Percentiles rank a stretch among this genome's conserved stretches.
These are phyloP conservation scores for Melinopterus prodromus DNA, from an alignment of 2,888 invertebrate genomes.

Conservation along the genomic window DNA sequence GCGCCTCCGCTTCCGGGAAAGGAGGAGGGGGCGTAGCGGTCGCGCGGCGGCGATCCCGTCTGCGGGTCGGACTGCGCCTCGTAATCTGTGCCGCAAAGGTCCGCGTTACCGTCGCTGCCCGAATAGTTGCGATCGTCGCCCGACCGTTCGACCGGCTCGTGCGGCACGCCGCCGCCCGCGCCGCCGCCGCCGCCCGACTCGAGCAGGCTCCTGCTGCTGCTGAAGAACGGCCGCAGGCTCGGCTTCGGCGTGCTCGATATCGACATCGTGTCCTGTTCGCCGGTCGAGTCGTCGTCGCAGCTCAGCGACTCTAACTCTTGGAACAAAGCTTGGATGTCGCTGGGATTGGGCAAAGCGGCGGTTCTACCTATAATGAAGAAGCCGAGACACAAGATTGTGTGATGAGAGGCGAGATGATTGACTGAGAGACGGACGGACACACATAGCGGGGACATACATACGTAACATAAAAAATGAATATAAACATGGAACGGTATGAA, in stretches of 20 bases:
- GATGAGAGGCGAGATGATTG: background rate
- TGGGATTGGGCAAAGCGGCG: conserved; percentile 73
- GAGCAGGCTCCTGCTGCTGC: conserved; percentile 82
- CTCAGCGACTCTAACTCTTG: conserved; percentile 96
- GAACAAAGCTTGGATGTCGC: conserved; percentile 89
- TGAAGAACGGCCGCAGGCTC: conserved; percentile 93
- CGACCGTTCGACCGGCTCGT: conserved; percentile 47
- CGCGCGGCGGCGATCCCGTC: conserved; percentile 65
- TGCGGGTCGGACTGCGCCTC: conserved; percentile 74
- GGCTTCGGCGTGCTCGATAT: conserved; percentile 98
- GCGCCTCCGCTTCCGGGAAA: conserved; percentile 42
- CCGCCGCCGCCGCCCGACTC: conserved; percentile 48
- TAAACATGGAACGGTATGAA: too few relatives aligned
- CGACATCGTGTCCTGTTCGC: conserved; percentile 95
- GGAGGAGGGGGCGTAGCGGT: conserved; percentile 50
- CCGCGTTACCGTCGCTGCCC: conserved; percentile 65
- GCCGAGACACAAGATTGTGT: background rate
- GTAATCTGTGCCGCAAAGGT: conserved; percentile 69
- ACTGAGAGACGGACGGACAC: background rate
- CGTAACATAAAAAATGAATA: too few relatives aligned
- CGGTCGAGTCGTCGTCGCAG: conserved; percentile 88
- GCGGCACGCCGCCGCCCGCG: conserved; percentile 36
- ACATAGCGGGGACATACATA: background rate
- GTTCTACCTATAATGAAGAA: conserved; percentile 59
- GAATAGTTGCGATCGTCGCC: conserved; percentile 60